phyloP scores from a whole-genome alignment of 1,140 invertebrate genomes.

The Drosophila rufa region DNA sequence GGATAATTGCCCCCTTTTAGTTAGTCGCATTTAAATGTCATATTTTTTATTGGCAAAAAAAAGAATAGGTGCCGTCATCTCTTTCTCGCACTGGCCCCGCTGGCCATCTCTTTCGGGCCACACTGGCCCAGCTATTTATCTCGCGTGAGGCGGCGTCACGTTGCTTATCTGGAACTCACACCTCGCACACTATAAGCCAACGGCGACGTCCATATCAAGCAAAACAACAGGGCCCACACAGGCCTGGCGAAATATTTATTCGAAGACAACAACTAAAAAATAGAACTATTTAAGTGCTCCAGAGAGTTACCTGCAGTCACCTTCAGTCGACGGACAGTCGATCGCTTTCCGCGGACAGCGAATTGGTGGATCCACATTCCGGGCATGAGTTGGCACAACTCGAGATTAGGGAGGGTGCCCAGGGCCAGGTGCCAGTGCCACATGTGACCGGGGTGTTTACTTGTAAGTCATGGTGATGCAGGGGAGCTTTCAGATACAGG shows the following conservation, averaged over 20 bases:
- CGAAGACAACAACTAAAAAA: constrained; percentile 7
- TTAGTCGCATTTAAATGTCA: constrained; percentile 48
- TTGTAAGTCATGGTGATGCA: constrained; percentile 43
- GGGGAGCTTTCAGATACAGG: constrained; percentile 2
- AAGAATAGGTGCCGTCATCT: not conserved
- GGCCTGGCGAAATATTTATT: constrained; percentile 8
- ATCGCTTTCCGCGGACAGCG: constrained; percentile 7
- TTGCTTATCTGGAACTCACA: constrained; percentile 71
- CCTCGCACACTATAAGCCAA: constrained; percentile 25
- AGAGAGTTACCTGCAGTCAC: constrained; percentile 12
- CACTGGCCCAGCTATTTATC: constrained; percentile 48
- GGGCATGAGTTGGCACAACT: constrained; percentile 33
- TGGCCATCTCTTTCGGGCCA: constrained; percentile 3
- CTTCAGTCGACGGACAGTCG: constrained; percentile 8
- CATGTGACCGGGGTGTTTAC: constrained; percentile 30
- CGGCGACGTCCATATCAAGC: constrained; percentile 39
- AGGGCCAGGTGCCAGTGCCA: constrained; percentile 4
- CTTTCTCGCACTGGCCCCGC: not conserved
- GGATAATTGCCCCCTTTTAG: constrained; percentile 24
- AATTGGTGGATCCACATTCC: constrained; percentile 31
- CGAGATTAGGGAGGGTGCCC: constrained; percentile 27
- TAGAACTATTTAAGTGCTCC: constrained; percentile 39
- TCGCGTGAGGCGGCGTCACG: constrained; percentile 75
- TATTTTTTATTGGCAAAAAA: constrained; percentile 53
- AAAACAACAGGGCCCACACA: constrained; percentile 42